Evolutionary conservation across 2,113 vertebrate genomes (phyloP).

Genomic region (Phaethon lepturus): DNA sequence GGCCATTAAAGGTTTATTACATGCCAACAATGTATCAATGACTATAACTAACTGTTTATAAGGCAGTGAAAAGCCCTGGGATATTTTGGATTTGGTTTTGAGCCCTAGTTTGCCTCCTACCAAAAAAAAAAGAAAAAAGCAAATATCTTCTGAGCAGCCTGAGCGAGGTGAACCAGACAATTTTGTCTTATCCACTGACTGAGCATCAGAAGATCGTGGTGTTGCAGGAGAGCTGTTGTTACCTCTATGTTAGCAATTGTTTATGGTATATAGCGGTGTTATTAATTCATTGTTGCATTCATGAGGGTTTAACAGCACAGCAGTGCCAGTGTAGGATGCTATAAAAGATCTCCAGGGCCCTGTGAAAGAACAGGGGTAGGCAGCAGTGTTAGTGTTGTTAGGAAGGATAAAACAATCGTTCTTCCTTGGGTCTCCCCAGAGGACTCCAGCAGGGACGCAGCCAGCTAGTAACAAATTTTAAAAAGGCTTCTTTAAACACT

Average conservation of each 20-base stretch:
- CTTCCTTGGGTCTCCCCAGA: constrained; percentile 28
- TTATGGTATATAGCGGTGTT: background rate
- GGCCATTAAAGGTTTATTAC: constrained; percentile 45
- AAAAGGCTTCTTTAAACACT: constrained; percentile 22
- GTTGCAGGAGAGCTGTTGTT: background rate
- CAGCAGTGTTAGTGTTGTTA: constrained; percentile 4
- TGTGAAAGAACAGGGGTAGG: constrained; percentile 44
- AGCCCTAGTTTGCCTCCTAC: constrained; percentile 3
- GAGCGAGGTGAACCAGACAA: background rate
- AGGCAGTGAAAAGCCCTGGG: constrained; percentile 41
- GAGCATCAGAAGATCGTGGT: background rate
- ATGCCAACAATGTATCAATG: constrained; percentile 51
- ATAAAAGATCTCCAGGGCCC: constrained; percentile 51
- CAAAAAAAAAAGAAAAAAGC: background rate
- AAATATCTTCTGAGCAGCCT: constrained; percentile 5
- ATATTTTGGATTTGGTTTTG: background rate
- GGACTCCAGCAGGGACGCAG: constrained; percentile 7
- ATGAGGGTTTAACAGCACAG: constrained; percentile 55
- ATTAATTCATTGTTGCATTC: constrained; percentile 46
- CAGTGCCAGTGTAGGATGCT: constrained; percentile 48
- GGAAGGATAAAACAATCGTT: constrained; percentile 39
- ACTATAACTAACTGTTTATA: constrained; percentile 60
- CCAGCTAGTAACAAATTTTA: constrained; percentile 11
- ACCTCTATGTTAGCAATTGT: background rate
- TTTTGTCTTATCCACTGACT: background rate